Base-by-base conservation (phyloP, 2,888 invertebrate genomes). In the Maniola hyperantus region DNA sequence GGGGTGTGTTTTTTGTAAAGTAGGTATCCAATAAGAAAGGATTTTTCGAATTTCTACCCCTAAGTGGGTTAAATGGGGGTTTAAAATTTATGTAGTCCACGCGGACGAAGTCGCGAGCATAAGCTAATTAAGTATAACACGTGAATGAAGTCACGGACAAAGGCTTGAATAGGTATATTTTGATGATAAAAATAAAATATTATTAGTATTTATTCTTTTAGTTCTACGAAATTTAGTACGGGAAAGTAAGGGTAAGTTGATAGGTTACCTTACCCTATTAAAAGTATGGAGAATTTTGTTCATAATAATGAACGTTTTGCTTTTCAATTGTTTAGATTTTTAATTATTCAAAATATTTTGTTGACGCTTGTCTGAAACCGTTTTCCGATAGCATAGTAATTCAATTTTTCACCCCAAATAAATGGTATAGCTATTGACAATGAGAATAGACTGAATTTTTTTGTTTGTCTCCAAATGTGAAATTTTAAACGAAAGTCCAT, bases 381-480 rank as follows among this genome's bases (percentile, higher is more conserved):
- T 68, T 64, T 60, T 63, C 26, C 59, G 63, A 66, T 55, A 66
- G 69, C 72, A 66, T 55, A 66, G 69, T 73, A 73, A 72, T 70
- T 73, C 63, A 71, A 73, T 74, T 72, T 73, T 70, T 70, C 69
- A 72, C 73, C 71, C 72, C 64, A 71, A 69, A 65, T 36, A 60
- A 36, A 50, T 20, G 50, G 34, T 36, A 26, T 60, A 48, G 13
- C 15, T 60, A 18, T 18, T 6, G 33, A 50, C 50, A 60, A 77
- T 79, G 76, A 77, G 77, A 80, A 79, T 69, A 68, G 67, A 66
- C 55, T 64, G 61, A 50, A 46, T 55, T 48, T 18, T 48, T n/a
- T 48, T 39, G 72, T 77, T 78, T 79, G 78, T 34, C 33, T n/a
- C 8, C 11, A 34, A 15, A 55, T 34, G 15, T 48, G 7, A 18